Conservation (phyloP, 1,140 invertebrate species). For the Bilobella aurantiaca region DNA sequence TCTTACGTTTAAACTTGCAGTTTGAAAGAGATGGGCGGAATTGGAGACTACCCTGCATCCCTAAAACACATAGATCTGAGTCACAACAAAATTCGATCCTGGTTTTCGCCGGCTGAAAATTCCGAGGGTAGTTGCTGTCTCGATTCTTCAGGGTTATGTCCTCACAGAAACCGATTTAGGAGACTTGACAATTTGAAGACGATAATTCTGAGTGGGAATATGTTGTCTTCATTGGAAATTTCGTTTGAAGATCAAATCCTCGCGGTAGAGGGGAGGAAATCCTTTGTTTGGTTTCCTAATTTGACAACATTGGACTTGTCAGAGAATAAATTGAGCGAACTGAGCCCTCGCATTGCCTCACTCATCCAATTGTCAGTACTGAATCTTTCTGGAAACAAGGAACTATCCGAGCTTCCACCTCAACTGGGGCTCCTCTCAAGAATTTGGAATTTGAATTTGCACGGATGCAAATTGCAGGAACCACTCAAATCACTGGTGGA, state of each 20-base stretch:
- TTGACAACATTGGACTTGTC: slow-evolving; percentile 91
- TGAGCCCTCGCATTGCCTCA: slow-evolving; percentile 76
- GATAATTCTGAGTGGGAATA: slow-evolving; percentile 74
- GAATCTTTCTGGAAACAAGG: slow-evolving; percentile 78
- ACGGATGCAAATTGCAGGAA: slow-evolving; percentile 76
- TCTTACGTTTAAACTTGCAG: slow-evolving; percentile 13
- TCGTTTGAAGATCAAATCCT: background rate
- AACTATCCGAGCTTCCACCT: slow-evolving; percentile 75
- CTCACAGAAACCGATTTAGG: slow-evolving; percentile 66
- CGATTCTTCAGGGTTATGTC: slow-evolving; percentile 44
- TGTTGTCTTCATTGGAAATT: slow-evolving; percentile 41
- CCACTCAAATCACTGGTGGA: slow-evolving; percentile 85
- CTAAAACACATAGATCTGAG: slow-evolving; percentile 85
- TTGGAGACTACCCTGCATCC: slow-evolving; percentile 75
- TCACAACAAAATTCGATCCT: slow-evolving; percentile 79
- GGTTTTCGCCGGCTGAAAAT: slow-evolving; percentile 39
- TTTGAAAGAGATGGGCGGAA: slow-evolving; percentile 60
- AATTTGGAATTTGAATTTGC: slow-evolving; percentile 90
- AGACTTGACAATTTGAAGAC: slow-evolving; percentile 69
- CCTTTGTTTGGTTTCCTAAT: slow-evolving; percentile 65
- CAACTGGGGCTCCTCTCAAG: slow-evolving; percentile 87
- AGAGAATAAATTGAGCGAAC: slow-evolving; percentile 67
- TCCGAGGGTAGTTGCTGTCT: slow-evolving; percentile 4
- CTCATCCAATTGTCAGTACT: slow-evolving; percentile 82
- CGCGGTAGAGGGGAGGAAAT: slow-evolving; percentile 3